Percentiles rank a stretch among this genome's conserved stretches.
Evolutionary conservation across 2,797 vertebrate genomes (phyloP).

Genomic region (Peromyscus melanophrys): DNA sequence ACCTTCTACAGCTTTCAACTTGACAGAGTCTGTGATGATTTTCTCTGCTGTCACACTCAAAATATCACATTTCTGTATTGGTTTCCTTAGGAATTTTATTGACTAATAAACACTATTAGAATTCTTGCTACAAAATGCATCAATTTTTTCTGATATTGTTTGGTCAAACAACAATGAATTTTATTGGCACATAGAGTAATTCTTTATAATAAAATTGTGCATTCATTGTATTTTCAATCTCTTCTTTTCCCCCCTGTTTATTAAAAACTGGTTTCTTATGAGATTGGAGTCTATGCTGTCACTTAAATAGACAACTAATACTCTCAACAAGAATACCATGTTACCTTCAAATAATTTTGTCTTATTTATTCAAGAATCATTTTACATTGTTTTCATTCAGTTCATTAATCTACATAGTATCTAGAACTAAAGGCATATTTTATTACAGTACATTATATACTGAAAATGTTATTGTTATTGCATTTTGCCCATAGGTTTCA

Average conservation of each 20-base stretch:
- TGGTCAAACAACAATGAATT: conserved; percentile 26
- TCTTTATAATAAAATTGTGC: neutral
- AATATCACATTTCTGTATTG: neutral
- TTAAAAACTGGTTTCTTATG: neutral
- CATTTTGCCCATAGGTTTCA: neutral
- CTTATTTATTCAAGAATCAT: neutral
- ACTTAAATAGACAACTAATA: conserved; percentile 14
- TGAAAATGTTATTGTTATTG: neutral
- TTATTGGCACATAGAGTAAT: neutral
- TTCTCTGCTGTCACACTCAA: conserved; percentile 44
- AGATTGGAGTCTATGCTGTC: neutral
- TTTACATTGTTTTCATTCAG: neutral
- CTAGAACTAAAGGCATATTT: neutral
- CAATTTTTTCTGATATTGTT: neutral
- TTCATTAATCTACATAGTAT: neutral
- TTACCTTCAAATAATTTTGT: neutral
- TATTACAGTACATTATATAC: neutral
- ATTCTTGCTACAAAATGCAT: neutral
- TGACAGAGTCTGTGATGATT: conserved; percentile 25
- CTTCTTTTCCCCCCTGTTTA: neutral
- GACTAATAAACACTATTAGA: neutral
- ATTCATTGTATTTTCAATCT: neutral
- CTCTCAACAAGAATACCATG: neutral
- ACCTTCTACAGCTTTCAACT: neutral
- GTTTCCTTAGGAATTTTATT: neutral